Evolutionary conservation across 2,113 vertebrate genomes (phyloP).

Genomic region (Anhinga rufa): DNA sequence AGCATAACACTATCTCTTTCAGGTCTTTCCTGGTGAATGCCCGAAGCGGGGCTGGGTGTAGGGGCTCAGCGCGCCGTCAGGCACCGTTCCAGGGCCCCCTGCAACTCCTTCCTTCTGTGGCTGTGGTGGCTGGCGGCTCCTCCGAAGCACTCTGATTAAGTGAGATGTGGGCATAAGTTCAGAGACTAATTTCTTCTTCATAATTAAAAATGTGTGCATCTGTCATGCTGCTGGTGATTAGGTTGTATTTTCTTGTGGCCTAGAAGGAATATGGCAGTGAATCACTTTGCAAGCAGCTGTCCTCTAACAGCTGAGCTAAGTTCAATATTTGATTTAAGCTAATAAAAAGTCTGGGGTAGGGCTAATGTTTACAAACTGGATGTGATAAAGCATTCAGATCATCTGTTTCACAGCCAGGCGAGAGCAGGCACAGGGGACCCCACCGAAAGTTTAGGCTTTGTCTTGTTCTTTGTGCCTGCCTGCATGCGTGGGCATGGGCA

Average conservation of each 20-base stretch:
- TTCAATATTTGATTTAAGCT: constrained; percentile 58
- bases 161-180: constrained; percentile 37
- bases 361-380: constrained; percentile 42
- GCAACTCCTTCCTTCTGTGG: neutral
- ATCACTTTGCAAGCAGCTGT: constrained; percentile 46
- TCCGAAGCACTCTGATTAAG: constrained; percentile 8
- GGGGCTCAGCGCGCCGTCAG: neutral
- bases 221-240: constrained; percentile 47
- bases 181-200: constrained; percentile 40
- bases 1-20: neutral
- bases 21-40: neutral
- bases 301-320: constrained; percentile 50
- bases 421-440: neutral
- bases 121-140: neutral
- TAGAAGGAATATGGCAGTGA: constrained; percentile 48
- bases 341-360: constrained; percentile 37
- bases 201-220: constrained; percentile 56
- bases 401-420: neutral
- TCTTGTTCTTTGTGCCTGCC: neutral
- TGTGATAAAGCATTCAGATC: constrained; percentile 41
- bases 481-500: accelerated
- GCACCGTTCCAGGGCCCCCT: neutral
- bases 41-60: accelerated
- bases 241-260: constrained; percentile 47
- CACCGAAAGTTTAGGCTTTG: neutral